phyloP scores from a whole-genome alignment of 1,140 invertebrate genomes.

The Drosophila varians region DNA sequence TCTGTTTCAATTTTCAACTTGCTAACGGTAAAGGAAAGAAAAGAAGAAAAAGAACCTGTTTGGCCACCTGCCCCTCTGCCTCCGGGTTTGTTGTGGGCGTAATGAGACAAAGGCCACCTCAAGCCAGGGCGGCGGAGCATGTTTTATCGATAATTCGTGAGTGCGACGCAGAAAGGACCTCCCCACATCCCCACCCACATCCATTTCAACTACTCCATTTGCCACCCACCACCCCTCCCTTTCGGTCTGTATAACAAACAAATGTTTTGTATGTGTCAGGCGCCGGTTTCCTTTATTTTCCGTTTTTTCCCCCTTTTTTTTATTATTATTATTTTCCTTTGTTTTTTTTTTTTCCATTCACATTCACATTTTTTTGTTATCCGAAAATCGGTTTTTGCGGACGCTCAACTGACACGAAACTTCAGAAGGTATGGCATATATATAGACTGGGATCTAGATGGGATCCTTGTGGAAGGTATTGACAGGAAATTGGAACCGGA shows the following conservation, averaged over 20 bases:
- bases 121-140: slow-evolving; percentile 40
- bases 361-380: slow-evolving; percentile 68
- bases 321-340: slow-evolving; percentile 50
- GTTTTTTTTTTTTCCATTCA: slow-evolving; percentile 52
- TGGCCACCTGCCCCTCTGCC: not conserved
- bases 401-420: slow-evolving; percentile 68
- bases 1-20: slow-evolving; percentile 62
- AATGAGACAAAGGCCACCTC: slow-evolving; percentile 51
- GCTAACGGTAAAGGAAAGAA: not conserved
- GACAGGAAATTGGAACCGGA: slow-evolving; percentile 75
- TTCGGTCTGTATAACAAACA: slow-evolving; percentile 53
- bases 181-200: not conserved
- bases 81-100: slow-evolving; percentile 38
- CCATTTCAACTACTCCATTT: slow-evolving; percentile 15
- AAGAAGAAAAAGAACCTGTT: slow-evolving; percentile 5
- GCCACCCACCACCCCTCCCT: slow-evolving; percentile 22
- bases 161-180: slow-evolving; percentile 40
- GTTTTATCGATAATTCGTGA: slow-evolving; percentile 74
- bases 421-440: not conserved
- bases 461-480: slow-evolving; percentile 59
- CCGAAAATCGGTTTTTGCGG: slow-evolving; percentile 69
- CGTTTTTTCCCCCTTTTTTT: slow-evolving; percentile 15
- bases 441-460: slow-evolving; percentile 7
- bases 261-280: slow-evolving; percentile 62
- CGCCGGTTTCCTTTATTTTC: slow-evolving; percentile 53